Evolutionary conservation across 2,797 vertebrate species (phyloP).

Genomic region (Tragopan temminckii): DNA sequence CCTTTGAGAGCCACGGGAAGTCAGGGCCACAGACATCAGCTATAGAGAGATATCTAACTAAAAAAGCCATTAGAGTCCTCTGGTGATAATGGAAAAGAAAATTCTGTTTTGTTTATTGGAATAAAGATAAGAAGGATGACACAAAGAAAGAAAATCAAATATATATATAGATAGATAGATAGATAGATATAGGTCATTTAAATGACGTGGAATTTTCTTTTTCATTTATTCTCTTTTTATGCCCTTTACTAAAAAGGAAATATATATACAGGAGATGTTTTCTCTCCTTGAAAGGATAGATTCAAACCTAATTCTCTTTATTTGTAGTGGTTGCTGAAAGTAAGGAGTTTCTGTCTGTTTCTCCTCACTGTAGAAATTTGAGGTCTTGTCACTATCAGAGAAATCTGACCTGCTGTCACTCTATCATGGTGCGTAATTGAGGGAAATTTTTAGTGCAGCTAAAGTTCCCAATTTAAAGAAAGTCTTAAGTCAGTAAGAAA

Average conservation of each 20-base stretch:
- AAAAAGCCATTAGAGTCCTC: background rate
- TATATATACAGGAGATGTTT: background rate
- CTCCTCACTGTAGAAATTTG: background rate
- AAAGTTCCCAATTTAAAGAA: background rate
- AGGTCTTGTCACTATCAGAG: background rate
- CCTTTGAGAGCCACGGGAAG: background rate
- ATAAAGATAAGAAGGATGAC: background rate
- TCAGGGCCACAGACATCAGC: background rate
- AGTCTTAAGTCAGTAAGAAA: slow-evolving; percentile 8
- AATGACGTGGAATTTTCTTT: background rate
- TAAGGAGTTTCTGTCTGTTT: background rate
- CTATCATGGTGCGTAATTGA: background rate
- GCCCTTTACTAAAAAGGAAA: background rate
- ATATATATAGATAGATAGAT: no score
- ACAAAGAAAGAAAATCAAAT: background rate
- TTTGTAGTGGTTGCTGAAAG: background rate
- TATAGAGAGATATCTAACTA: background rate
- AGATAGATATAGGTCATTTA: background rate
- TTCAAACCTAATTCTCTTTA: background rate
- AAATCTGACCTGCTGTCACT: background rate
- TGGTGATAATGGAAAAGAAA: background rate
- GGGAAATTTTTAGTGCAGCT: background rate
- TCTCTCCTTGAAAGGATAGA: background rate
- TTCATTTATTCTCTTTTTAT: background rate
- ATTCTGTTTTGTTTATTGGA: background rate